phyloP scores from a whole-genome alignment of 2,888 invertebrate species.

The Agrotis clavis region DNA sequence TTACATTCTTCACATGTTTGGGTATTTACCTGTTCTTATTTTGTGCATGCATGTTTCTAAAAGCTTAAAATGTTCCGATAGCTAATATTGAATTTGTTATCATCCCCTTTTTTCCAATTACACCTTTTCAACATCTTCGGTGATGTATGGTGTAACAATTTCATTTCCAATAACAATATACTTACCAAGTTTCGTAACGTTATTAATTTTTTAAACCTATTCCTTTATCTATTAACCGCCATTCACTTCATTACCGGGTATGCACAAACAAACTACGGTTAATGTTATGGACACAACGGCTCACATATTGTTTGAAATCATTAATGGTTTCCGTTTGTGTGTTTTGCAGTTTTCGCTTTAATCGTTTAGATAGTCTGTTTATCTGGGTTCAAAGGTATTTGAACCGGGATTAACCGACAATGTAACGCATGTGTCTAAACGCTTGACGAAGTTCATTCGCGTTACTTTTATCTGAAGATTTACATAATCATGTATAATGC shows the following conservation, averaged over 20 bases:
- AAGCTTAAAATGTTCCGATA: background rate
- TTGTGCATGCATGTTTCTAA: background rate
- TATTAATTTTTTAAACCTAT: background rate
- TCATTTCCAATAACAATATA: background rate
- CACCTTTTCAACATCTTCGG: background rate
- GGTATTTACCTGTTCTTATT: background rate
- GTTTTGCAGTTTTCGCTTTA: constrained; percentile 57
- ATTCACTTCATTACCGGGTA: constrained; percentile 14
- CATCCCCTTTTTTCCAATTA: background rate
- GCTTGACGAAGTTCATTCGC: constrained; percentile 14
- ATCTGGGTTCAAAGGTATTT: constrained; percentile 51
- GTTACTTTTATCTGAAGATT: constrained; percentile 25
- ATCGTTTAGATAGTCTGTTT: constrained; percentile 45
- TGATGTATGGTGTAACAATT: background rate
- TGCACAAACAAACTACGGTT: constrained; percentile 51
- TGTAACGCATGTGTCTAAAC: constrained; percentile 2
- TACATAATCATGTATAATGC: background rate
- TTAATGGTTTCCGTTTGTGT: constrained; percentile 67
- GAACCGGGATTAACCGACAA: background rate
- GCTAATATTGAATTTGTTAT: background rate
- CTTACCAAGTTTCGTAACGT: background rate
- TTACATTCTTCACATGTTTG: background rate
- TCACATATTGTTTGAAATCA: constrained; percentile 70
- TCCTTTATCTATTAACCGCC: background rate
- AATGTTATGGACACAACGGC: constrained; percentile 61